Evolutionary conservation across 2,888 invertebrate genomes (phyloP), one percentile per base, ranked within the genome.

Genomic region (Arge pagana): DNA sequence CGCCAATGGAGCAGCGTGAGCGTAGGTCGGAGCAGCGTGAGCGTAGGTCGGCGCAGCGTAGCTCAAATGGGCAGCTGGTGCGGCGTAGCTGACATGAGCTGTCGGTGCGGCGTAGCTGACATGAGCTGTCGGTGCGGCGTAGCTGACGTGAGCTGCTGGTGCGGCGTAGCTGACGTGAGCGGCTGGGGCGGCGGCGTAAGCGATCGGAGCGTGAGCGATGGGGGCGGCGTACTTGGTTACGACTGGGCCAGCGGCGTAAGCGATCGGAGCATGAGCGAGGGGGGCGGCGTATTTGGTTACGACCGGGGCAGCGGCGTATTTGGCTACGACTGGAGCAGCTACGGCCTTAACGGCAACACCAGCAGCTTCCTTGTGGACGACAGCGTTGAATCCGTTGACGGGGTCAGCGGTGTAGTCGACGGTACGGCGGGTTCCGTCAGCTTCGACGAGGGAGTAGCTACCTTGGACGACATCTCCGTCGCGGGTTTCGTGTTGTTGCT

Each of bases 271-370:
- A 2, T 59, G 56, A 0, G 57, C 59, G 5, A 57, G 40, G 30
- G 60, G 63, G 1, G 62, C 56, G 13, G 58, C 56, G 10, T 39
- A 78, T 78, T 65, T 79, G 31, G 61, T 58, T 21, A 60, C 56
- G 50, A 64, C 58, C 11, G 59, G 41, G 18, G 45, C 37, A 28
- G 60, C 58, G 24, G 78, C 71, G 59, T 80, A 77, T 65, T 78
- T 80, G 56, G 81, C 80, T 11, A 80, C 78, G 1, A 80, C 78
- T 2, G 81, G 76, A 3, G 81, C 80, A 2, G 80, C 80, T 21
- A 61, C 48, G 30, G 64, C 60, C 55, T 64, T 63, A 43, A 64
- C 57, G 23, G 64, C 63, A 30, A 64, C 57, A n/a, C 62, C 56
- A 8, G 64, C 59, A n/a, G 66, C 61, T 52, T 67, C 66, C 43